Base-by-base conservation (phyloP, 1,140 invertebrate species). In the Magallana gigas region DNA sequence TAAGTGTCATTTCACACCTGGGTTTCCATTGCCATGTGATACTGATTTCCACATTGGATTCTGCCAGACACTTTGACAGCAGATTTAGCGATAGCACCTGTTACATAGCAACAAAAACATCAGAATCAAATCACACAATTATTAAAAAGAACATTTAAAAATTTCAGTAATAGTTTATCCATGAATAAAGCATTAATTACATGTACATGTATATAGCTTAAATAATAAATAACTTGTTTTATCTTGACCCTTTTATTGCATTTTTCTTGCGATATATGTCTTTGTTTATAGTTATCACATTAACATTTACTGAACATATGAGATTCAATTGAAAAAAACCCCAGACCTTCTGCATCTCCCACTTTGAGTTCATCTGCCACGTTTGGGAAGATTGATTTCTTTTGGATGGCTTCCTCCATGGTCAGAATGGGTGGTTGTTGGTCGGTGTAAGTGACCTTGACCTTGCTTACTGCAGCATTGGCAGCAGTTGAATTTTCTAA, bases 381-480 rank as follows among this genome's bases (percentile, higher is more conserved):
- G 29, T 88, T 86, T 29, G 90, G 88, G 81, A 92, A 92, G 83
- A 93, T 90, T 12, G 92, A 92, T 57, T 91, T 88, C 16, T 91
- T 58, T 57, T 88, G 56, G 1, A 94, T 89, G 14, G 90, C 93
- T 2, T 91, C 90, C 8, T 96, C n/a, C 62, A 93, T 89, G 14
- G 91, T 89, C 6, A 97, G 88, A 14, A 97, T 92, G 2, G 96
- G 95, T 81, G 96, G 96, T 87, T 93, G 90, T 0, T 94, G 80
- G n/a, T 95, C 94, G 9, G 91, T 91, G 90, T 97, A 97, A 11
- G 95, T 95, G n/a, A 98, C 95, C 92, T 96, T 96, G 0, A 98
- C 96, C 90, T 89, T 94, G 90, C 93, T 64, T 89, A 96, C 93
- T 58, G 95, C 95, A 0, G 96, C 96, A 5, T 97, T 97, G 62